These are phyloP conservation scores for Pygmarrhopalites habei DNA, from an alignment of 1,140 invertebrate species.

Conservation along the genomic window DNA sequence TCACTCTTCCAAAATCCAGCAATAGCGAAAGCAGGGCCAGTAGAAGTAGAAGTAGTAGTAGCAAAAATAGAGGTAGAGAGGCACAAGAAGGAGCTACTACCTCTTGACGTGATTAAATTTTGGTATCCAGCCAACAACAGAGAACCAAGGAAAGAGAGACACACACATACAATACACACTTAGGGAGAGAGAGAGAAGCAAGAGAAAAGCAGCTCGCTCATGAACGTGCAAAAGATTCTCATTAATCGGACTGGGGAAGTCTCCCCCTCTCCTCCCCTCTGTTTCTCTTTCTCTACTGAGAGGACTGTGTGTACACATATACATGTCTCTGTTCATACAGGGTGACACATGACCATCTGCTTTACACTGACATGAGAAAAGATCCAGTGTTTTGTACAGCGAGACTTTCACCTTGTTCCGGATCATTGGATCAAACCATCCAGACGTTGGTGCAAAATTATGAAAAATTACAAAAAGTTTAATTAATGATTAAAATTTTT, in stretches of 20 bases:
- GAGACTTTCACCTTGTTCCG: neutral
- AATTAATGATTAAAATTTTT: neutral
- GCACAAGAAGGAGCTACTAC: neutral
- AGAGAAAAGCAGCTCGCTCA: no score
- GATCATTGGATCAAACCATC: neutral
- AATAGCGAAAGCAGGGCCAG: no score
- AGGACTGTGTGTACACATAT: neutral
- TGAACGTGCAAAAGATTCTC: neutral
- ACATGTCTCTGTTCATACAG: neutral
- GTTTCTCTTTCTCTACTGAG: neutral
- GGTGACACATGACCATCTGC: neutral
- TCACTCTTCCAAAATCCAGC: no score
- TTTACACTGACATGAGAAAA: neutral
- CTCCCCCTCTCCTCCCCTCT: neutral
- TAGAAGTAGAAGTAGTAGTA: neutral
- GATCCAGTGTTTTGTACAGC: neutral
- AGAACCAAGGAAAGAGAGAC: no score
- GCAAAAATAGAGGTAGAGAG: neutral
- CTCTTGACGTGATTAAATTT: constrained; percentile 30
- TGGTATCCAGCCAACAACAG: constrained; percentile 25
- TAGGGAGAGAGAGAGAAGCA: neutral
- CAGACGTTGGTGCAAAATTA: neutral
- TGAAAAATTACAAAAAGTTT: neutral
- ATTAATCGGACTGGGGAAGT: neutral
- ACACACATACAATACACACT: neutral